These are phyloP conservation scores for Sinocyclocheilus maitianheensis DNA, from an alignment of 2,113 vertebrate genomes.

Conservation along the genomic window DNA sequence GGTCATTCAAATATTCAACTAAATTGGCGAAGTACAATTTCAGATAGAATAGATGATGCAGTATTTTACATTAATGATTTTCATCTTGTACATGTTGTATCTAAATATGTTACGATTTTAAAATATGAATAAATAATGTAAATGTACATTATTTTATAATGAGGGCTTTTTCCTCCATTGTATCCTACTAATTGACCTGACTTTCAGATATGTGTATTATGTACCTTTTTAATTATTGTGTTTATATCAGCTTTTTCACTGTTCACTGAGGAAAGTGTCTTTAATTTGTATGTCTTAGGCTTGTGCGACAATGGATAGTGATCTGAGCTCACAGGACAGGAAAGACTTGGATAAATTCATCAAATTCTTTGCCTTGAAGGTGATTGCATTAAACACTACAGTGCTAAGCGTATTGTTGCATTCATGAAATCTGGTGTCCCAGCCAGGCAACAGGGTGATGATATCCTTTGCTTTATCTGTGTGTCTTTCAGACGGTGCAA, in stretches of 20 bases:
- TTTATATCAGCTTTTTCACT: not conserved
- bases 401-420: not conserved
- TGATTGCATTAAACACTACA: slow-evolving; percentile 59
- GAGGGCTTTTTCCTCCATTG: not conserved
- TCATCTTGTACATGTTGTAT: not conserved
- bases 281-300: slow-evolving; percentile 67
- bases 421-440: not conserved
- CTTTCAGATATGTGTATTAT: too few relatives aligned
- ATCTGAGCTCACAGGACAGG: slow-evolving; percentile 95
- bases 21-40: not conserved
- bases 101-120: not conserved
- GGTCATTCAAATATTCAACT: not conserved
- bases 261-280: not conserved
- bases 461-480: slow-evolving; percentile 24
- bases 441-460: not conserved
- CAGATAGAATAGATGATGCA: not conserved
- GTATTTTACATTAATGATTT: too few relatives aligned
- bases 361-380: slow-evolving; percentile 99
- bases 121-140: not conserved
- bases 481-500: slow-evolving; percentile 86
- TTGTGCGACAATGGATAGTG: slow-evolving; percentile 90
- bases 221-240: not conserved
- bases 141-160: not conserved
- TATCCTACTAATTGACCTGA: not conserved
- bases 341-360: slow-evolving; percentile 99